Percentiles rank a stretch among this genome's conserved stretches.
These are phyloP conservation scores for Lissonota sp. DNA, from an alignment of 2,888 invertebrate genomes.

Conservation along the genomic window DNA sequence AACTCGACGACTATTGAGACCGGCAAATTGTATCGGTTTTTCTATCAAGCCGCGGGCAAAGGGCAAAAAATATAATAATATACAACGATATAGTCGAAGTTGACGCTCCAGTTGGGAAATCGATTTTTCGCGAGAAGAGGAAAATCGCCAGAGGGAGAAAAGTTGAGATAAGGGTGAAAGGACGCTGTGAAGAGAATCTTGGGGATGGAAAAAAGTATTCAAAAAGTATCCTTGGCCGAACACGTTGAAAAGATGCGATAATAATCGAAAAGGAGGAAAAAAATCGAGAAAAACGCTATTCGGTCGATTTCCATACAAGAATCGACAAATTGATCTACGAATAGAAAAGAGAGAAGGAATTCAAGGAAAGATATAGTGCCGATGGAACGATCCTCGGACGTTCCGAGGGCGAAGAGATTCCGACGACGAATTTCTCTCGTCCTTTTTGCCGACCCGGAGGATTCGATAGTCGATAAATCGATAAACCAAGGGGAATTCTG, in stretches of 20 bases:
- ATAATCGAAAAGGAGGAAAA: background rate
- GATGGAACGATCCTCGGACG: conserved; percentile 46
- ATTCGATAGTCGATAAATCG: background rate
- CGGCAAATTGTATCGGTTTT: conserved; percentile 17
- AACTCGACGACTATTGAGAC: conserved; percentile 19
- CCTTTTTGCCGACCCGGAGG: background rate
- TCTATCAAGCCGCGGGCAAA: conserved; percentile 33
- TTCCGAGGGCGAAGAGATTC: conserved; percentile 4
- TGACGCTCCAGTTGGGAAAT: background rate
- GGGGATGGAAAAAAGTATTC: too few relatives aligned
- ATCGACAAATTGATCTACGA: conserved; percentile 36
- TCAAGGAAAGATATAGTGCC: conserved; percentile 33
- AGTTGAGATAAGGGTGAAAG: background rate
- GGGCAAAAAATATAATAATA: conserved; percentile 7
- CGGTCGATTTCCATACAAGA: conserved; percentile 30
- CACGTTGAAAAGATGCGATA: background rate
- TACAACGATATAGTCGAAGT: background rate
- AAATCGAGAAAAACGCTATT: background rate
- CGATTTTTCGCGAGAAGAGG: background rate
- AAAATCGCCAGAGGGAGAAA: background rate
- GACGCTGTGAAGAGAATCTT: too few relatives aligned
- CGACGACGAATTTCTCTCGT: background rate
- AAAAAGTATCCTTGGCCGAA: too few relatives aligned
- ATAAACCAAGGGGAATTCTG: conserved; percentile 3
- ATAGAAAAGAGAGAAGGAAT: background rate